Evolutionary conservation across 2,797 vertebrate genomes (phyloP), one percentile per base, ranked within the genome.

Genomic region (Intellagama lesueurii): DNA sequence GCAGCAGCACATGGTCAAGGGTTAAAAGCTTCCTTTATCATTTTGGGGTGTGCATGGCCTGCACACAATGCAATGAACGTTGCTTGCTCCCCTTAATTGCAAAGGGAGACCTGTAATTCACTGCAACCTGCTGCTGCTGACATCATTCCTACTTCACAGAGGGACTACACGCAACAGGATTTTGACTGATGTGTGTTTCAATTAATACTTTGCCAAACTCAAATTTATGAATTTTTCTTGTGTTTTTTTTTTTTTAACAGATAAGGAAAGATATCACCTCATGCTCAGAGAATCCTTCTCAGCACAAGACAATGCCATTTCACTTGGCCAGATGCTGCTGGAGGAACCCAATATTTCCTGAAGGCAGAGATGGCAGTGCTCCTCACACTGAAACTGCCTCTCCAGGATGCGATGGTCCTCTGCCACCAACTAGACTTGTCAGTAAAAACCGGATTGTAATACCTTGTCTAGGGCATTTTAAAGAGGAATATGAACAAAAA

Each of bases 381-480:
- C 56, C 90, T 87, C 88, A 95, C 89, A 88, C 1, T 35, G 28
- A 8, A 24, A 22, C 26, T 52, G 93, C 93, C 40, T 83, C 90
- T 1, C 68, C 94, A 88, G 82, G 88, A 76, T 96, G 88, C 0
- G 90, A 64, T 84, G 96, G 88, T 87, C 44, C 35, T 47, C 83
- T 87, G 32, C 92, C 73, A 0, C 81, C 90, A 17, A 88, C 96
- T 86, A 96, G 90, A 89, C 73, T 83, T 28, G 3, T 70, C 2
- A 96, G 93, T 60, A 99, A 96, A 93, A 97, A 97, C 70, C 97
- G 99, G 56, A 95, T 95, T 0, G 98, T 99, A 35, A 94, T 98
- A 44, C 97, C 98, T 2, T 97, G 95, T 70, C 94, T 98, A 30
- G 96, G 96, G 30, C 95, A 94, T 80, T 97, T 97, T 93, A 97